These are phyloP conservation scores for Bombylius major DNA, from an alignment of 2,888 invertebrate species.

Conservation along the genomic window DNA sequence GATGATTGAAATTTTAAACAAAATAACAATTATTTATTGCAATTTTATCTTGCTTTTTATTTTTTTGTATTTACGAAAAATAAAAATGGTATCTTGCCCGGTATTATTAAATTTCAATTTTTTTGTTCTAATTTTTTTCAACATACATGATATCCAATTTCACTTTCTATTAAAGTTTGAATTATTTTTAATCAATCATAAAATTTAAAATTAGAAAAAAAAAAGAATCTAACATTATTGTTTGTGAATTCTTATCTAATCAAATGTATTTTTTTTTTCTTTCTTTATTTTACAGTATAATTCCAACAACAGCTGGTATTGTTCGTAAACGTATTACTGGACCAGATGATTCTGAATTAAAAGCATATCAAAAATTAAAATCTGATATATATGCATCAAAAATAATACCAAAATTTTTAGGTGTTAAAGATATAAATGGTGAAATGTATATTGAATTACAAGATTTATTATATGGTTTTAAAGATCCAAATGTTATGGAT, in stretches of 20 bases:
- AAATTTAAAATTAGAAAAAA: too few relatives aligned
- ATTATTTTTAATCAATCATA: too few relatives aligned
- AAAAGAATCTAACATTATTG: too few relatives aligned
- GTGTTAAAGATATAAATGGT: constrained; percentile 62
- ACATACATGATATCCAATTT: too few relatives aligned
- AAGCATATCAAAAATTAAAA: constrained; percentile 67
- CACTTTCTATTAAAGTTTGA: too few relatives aligned
- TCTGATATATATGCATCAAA: constrained; percentile 46
- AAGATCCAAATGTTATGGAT: constrained; percentile 91
- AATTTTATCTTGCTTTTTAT: too few relatives aligned
- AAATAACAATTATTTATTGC: too few relatives aligned
- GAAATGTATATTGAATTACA: constrained; percentile 89
- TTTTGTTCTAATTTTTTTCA: too few relatives aligned
- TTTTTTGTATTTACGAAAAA: too few relatives aligned
- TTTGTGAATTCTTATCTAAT: background rate
- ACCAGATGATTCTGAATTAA: constrained; percentile 58
- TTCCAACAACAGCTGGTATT: constrained; percentile 84
- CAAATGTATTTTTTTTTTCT: background rate
- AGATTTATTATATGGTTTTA: constrained; percentile 81
- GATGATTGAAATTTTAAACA: too few relatives aligned
- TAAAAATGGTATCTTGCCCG: too few relatives aligned
- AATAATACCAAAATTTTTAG: constrained; percentile 70
- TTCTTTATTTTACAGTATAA: constrained; percentile 47
- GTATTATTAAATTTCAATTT: too few relatives aligned
- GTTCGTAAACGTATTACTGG: constrained; percentile 82